phyloP scores from a whole-genome alignment of 2,797 vertebrate species.

The Rhinoraja longicauda region DNA sequence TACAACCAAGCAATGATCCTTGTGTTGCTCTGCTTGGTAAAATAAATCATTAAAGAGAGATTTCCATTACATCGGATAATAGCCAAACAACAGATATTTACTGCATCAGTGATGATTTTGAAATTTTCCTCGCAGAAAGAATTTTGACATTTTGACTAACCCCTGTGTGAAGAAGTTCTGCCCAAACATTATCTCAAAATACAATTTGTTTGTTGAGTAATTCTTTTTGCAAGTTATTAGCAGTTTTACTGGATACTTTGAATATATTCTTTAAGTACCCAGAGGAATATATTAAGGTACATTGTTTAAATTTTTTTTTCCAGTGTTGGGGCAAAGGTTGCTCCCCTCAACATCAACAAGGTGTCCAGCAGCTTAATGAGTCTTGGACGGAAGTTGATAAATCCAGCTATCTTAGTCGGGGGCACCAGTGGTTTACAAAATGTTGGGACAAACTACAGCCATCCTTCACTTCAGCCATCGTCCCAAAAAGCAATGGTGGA shows the following conservation, averaged over 20 bases:
- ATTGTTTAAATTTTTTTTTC: slow-evolving; percentile 13
- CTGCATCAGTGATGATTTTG: neutral
- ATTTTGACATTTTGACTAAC: neutral
- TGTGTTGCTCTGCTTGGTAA: neutral
- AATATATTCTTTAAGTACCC: neutral
- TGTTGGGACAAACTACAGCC: slow-evolving; percentile 41
- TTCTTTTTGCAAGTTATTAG: neutral
- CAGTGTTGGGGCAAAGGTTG: slow-evolving; percentile 62
- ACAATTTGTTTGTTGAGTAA: neutral
- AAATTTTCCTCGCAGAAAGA: neutral
- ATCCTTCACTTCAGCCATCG: slow-evolving; percentile 41
- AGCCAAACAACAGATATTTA: neutral
- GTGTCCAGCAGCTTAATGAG: slow-evolving; percentile 90
- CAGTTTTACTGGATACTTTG: neutral
- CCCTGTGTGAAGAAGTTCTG: neutral
- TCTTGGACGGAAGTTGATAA: slow-evolving; percentile 90
- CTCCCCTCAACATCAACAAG: slow-evolving; percentile 93
- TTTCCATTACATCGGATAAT: neutral
- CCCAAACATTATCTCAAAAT: no score
- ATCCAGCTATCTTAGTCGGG: slow-evolving; percentile 67
- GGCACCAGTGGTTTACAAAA: slow-evolving; percentile 53
- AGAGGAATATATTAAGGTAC: neutral
- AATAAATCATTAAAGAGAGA: neutral
- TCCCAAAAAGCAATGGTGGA: slow-evolving; percentile 48
- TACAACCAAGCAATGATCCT: no score